Evolutionary conservation across 2,113 vertebrate species (phyloP), one percentile per base, ranked within the genome.

Genomic region (Scophthalmus maximus): DNA sequence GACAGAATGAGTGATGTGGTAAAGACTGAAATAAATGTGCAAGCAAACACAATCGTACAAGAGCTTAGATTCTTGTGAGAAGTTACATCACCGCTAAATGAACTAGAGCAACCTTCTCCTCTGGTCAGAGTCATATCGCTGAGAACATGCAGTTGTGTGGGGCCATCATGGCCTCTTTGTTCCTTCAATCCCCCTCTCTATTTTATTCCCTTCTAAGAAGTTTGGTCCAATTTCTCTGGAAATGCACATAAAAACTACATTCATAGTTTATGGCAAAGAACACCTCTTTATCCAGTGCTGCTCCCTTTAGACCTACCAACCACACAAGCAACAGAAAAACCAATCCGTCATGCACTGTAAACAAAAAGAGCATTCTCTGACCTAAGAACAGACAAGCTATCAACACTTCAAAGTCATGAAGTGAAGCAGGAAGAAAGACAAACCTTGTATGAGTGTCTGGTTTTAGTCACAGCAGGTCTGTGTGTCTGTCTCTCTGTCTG

Each of bases 371-470:
- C 1, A 29, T 2, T 67, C 14, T 30, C 17, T 47, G 10, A 40
- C 14, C 22, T 8, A 26, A 61, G 2, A 42, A 64, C 15, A 67
- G 40, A 53, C 34, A 79, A 58, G n/a, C 20, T 40, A 38, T 30
- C 15, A 38, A 53, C 9, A 27, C 8, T 38, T 51, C 23, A 70
- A 68, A 78, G 47, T 34, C 34, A 77, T 26, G 1, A 4, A 20
- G 38, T 78, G 30, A 76, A 81, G 38, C 51, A 23, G 53, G 44
- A 47, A 65, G 42, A 76, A 51, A 65, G 40, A 81, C 87, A 68
- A 85, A 89, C 87, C 84, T 87, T 76, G 32, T 55, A 47, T 30
- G 73, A 65, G 25, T 74, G 69, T 81, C 32, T 65, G 68, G 56
- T 20, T 84, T 83, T 34, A 57, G 67, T 80, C 61, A 59, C 63